Percentiles rank a stretch among this genome's conserved stretches.
Evolutionary conservation across 2,113 vertebrate genomes (phyloP).

Genomic region (Athene noctua): DNA sequence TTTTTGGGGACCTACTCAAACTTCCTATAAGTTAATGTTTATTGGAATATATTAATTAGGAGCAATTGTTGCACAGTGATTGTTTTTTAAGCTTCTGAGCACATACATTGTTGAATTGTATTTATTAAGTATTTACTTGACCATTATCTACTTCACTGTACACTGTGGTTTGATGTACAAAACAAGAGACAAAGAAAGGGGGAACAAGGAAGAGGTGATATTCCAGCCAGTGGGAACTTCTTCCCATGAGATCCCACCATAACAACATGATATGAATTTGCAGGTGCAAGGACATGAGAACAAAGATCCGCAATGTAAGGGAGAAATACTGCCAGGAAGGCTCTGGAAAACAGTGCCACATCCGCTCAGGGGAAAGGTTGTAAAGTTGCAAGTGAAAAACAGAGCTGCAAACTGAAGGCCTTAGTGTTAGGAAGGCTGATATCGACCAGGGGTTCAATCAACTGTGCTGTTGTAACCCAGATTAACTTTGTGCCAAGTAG

Average conservation of each 20-base stretch:
- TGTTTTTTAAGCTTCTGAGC: background rate
- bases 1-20: background rate
- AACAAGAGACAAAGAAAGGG: background rate
- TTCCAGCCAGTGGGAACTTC: background rate
- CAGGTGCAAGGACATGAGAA: background rate
- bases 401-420: background rate
- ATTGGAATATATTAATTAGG: background rate
- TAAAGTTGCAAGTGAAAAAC: background rate
- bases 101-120: background rate
- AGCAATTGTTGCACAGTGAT: background rate
- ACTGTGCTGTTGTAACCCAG: background rate
- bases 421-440: background rate
- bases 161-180: background rate
- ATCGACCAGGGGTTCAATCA: background rate
- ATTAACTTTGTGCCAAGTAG: background rate
- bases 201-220: background rate
- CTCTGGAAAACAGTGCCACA: background rate
- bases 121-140: background rate
- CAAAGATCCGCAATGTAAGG: background rate
- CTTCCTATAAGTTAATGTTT: background rate
- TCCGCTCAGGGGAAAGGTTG: background rate
- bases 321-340: background rate
- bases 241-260: background rate
- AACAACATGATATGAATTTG: rapidly evolving
- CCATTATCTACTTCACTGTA: background rate